Evolutionary conservation across 2,113 vertebrate genomes (phyloP), one percentile per base, ranked within the genome.

Genomic region (Pseudois nayaur): DNA sequence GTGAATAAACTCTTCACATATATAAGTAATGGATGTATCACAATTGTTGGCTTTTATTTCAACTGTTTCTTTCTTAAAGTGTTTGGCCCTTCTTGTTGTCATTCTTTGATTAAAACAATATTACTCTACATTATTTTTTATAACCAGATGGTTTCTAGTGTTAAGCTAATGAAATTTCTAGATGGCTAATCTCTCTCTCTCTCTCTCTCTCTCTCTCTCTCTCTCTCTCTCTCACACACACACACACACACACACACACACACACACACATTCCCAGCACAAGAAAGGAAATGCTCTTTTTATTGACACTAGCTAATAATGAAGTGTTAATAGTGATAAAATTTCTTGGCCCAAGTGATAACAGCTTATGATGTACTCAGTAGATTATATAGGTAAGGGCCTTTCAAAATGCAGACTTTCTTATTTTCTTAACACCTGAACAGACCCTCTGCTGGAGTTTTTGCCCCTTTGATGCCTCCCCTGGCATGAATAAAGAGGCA

Each of bases 361-460:
- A 33, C 1, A 87, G 9, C 1, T 45, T 40, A 36, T n/a, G 5
- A n/a, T 55, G 0, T 55, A 19, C 6, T 60, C 55, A 4, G 14
- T 85, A 23, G 9, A 54, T 31, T 83, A 29, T 62, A 33, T 52
- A 59, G 25, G 33, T 81, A 2, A 48, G 4, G 19, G 3, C 6
- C 14, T 93, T 90, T 57, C 33, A 64, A 43, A 87, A 50, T 54
- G 8, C 13, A 52, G 14, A 3, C 4, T 96, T 93, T 13, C 45
- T 64, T 89, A 13, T 27, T 81, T 94, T 91, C 48, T 93, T 78
- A 57, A 62, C 50, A 85, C 19, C 36, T 60, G 19, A 89, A 25
- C 21, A 71, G 12, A 31, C 21, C 19, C 12, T 94, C 19, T 84
- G 60, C 31, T 50, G 33, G 54, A 0, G 10, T 10, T 12, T 21